These are phyloP conservation scores for Coptodon rendalli DNA, from an alignment of 2,113 vertebrate genomes.

Conservation along the genomic window DNA sequence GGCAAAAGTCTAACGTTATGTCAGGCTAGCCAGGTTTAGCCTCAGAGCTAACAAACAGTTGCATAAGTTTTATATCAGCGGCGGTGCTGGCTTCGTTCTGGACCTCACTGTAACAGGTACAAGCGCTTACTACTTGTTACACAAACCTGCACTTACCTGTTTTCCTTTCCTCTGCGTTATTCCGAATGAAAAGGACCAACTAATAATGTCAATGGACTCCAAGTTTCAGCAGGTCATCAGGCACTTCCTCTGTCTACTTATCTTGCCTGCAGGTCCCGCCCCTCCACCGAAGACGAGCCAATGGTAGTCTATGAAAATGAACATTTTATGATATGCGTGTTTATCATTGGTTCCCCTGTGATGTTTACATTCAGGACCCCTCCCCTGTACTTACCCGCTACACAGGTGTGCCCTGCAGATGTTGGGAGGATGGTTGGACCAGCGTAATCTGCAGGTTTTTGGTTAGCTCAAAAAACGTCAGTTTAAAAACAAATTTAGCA, in stretches of 20 bases:
- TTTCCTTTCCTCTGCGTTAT: background rate
- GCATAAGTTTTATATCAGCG: background rate
- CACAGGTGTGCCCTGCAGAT: background rate
- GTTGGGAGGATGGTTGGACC: background rate
- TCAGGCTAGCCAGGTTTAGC: conserved; percentile 16
- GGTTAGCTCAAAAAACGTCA: background rate
- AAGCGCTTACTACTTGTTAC: background rate
- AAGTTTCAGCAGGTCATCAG: background rate
- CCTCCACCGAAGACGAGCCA: background rate
- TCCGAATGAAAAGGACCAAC: background rate
- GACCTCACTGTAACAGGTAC: background rate
- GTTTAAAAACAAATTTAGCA: background rate
- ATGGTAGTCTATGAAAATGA: background rate
- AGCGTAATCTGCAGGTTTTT: background rate
- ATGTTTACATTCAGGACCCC: background rate
- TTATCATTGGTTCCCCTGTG: background rate
- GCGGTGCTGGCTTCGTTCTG: background rate
- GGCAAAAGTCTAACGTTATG: background rate
- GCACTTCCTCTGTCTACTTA: conserved; percentile 1
- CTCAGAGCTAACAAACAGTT: background rate
- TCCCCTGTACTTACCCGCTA: background rate
- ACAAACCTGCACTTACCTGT: background rate
- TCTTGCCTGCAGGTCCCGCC: conserved; percentile 22
- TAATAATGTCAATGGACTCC: fast-evolving
- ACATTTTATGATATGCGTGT: background rate